phyloP scores from a whole-genome alignment of 2,113 vertebrate species.

The Psilopsiagon aymara region DNA sequence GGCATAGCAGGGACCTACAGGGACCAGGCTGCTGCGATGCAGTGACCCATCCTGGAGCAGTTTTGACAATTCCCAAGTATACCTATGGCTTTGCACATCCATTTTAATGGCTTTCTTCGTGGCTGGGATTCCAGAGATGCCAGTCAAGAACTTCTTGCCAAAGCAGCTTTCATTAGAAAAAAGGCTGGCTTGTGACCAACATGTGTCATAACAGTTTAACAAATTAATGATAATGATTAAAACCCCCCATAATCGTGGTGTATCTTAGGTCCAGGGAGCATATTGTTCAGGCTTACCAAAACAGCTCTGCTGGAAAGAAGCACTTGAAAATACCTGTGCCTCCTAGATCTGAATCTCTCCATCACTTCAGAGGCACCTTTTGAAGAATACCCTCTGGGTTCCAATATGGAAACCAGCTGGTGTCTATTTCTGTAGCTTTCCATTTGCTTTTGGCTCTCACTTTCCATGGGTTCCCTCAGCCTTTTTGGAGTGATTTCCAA shows the following conservation, averaged over 20 bases:
- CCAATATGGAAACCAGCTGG: not conserved
- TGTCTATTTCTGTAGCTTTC: not conserved
- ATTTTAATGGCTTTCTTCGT: conserved; percentile 2
- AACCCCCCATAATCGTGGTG: not conserved
- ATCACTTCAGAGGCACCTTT: not conserved
- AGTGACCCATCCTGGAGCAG: not conserved
- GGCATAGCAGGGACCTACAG: rapidly evolving
- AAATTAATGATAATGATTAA: conserved; percentile 11
- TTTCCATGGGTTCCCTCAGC: not conserved
- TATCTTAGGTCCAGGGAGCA: not conserved
- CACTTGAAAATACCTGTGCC: not conserved
- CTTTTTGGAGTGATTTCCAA: not conserved
- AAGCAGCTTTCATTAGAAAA: not conserved
- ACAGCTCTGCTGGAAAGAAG: not conserved
- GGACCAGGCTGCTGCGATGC: not conserved
- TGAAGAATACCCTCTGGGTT: not conserved
- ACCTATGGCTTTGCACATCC: not conserved
- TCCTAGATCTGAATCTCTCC: not conserved
- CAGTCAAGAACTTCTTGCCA: conserved; percentile 9
- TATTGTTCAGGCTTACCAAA: not conserved
- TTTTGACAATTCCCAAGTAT: not conserved
- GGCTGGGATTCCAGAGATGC: not conserved
- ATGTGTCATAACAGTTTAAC: not conserved
- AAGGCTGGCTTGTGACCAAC: not conserved
- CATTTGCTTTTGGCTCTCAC: not conserved